Evolutionary conservation across 2,113 vertebrate genomes (phyloP), one percentile per base, ranked within the genome.

Genomic region (Archocentrus centrarchus): DNA sequence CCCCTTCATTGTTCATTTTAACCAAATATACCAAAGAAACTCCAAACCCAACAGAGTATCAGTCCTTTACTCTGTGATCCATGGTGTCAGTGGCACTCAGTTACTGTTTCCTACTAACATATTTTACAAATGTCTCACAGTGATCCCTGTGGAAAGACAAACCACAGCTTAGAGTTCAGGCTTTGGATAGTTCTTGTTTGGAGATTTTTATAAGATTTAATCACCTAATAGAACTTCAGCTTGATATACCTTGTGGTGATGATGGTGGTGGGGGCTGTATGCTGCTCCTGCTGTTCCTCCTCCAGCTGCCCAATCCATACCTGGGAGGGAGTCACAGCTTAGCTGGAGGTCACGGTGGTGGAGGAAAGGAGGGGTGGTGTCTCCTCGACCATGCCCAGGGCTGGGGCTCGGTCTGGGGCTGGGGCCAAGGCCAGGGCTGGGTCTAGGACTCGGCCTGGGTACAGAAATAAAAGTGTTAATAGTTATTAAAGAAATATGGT

Each of bases 301-400:
- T n/a, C 57, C 75, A 4, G 70, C 55, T 1, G 63, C 35, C 86
- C 84, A 76, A 85, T 2, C 95, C 2, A 92, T 87, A 0, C 94
- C 95, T 11, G 94, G 92, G 55, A 97, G 89, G 0, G 95, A 95
- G 86, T 97, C 96, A 7, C 95, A 92, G 93, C 95, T 97, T 78
- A 96, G 95, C 87, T 96, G 95, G 60, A 96, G 93, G 75, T 97
- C 96, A 0, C 92, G 89, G 53, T 95, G 91, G 82, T 87, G 90
- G 32, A 92, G 81, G 15, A 82, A 88, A 2, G 92, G 90, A 2
- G 95, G 94, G 4, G 90, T 85, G 24, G 73, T 18, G 77, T 90
- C 88, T 53, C 89, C 68, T 58, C 73, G 87, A 50, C 75, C 59
- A 0, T 79, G 59, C 2, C 88, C 83, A 0, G 79, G 94, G 5